Evolutionary conservation across 1,140 invertebrate genomes (phyloP), one percentile per base, ranked within the genome.

Genomic region (Acromyrmex heyeri): DNA sequence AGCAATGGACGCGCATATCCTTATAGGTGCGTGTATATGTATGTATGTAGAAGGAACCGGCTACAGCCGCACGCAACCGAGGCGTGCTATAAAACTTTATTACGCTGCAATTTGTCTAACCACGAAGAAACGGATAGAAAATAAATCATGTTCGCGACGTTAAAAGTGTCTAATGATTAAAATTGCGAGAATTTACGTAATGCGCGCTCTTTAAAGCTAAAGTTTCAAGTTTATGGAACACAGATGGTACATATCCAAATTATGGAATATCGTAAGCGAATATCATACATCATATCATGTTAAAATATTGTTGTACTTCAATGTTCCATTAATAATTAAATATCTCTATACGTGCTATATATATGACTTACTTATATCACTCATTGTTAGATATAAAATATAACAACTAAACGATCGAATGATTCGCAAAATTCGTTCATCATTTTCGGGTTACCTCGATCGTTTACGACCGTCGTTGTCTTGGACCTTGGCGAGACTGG

Each of bases 381-480:
- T 30, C n/a, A 30, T 34, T 34, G 30, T 34, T 5, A 16, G 21
- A 44, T 24, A 3, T 16, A 55, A 38, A 16, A 24, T 12, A 14
- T 62, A 16, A 67, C 44, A 14, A 53, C 21, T 64, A 21, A 53
- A 82, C 24, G 38, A n/a, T 8, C 34, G 24, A 18, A 34, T 30
- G 18, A 75, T 50, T 83, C 30, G 62, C 62, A 79, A 79, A 62
- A 69, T 69, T 79, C 55, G 27, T 75, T 75, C 38, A 61, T 75
- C 79, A 83, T 83, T 62, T 62, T 62, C 24, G 67, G 57, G 69
- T 57, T 55, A 82, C 72, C 67, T 21, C 14, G 21, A 10, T 62
- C 59, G 53, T 87, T 90, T 90, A 90, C 16, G 86, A 90, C 4
- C 38, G 57, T 21, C 77, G 44, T 50, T 55, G 75, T 85, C 79